A percentile compares a stretch with the other conserved stretches of the same genome.
Conservation (phyloP, 92 coral and sea anemone genomes). For the Zoanthus solanderi region DNA sequence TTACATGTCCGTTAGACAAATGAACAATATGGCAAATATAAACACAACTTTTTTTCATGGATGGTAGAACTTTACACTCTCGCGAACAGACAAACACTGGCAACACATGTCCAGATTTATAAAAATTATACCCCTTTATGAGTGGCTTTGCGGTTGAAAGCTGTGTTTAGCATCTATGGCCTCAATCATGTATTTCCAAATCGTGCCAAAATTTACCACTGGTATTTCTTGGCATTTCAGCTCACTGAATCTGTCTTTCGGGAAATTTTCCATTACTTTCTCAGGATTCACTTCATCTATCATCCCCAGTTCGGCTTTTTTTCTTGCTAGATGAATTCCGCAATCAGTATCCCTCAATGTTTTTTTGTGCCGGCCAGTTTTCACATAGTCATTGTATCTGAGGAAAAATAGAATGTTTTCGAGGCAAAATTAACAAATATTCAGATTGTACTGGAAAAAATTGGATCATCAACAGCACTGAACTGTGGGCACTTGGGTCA, state of each 20-base stretch:
- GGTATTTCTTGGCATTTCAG: conserved; percentile 22
- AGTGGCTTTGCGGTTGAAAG: not conserved
- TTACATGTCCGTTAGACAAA: not conserved
- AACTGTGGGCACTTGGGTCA: not conserved
- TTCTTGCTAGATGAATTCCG: conserved; percentile 20
- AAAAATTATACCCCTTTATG: not conserved
- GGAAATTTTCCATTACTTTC: conserved; percentile 5
- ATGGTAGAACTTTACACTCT: conserved; percentile 2
- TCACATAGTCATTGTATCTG: conserved; percentile 26
- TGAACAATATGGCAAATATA: not conserved
- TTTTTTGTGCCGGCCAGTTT: conserved; percentile 8
- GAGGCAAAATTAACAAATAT: not conserved
- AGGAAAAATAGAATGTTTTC: not conserved
- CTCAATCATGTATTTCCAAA: conserved; percentile 19
- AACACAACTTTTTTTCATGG: not conserved
- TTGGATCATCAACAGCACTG: not conserved
- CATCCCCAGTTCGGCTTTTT: conserved; percentile 26
- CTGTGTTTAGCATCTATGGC: conserved; percentile 12
- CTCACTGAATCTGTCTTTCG: conserved; percentile 5
- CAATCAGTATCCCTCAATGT: conserved; percentile 6
- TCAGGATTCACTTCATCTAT: conserved; percentile 21
- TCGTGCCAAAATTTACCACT: conserved; percentile 16
- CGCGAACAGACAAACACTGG: not conserved
- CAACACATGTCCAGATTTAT: conserved; percentile 7
- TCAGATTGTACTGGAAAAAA: not conserved